phyloP scores from a whole-genome alignment of 2,797 vertebrate species.

The Chaenodraco wilsoni region DNA sequence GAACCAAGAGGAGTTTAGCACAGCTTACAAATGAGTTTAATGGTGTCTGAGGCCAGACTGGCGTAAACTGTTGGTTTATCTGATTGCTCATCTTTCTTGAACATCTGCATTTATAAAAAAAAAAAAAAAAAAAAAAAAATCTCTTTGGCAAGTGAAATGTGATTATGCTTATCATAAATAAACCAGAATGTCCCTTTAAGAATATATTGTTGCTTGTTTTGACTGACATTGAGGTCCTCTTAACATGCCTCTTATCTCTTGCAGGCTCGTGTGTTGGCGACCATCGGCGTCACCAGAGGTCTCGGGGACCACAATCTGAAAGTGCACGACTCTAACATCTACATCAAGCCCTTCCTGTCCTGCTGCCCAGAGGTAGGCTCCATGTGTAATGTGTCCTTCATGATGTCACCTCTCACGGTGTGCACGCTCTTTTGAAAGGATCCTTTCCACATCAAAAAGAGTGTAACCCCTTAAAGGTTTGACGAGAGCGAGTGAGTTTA shows the following conservation, averaged over 20 bases:
- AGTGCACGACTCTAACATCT: slow-evolving; percentile 97
- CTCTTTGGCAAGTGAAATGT: not conserved
- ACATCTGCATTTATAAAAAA: not conserved
- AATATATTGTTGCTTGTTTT: slow-evolving; percentile 14
- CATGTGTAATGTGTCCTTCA: not conserved
- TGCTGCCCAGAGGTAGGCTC: slow-evolving; percentile 93
- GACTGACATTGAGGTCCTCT: not conserved
- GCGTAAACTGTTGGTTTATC: not conserved
- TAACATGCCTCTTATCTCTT: slow-evolving; percentile 28
- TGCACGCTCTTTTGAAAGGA: not conserved
- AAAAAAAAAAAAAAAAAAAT: not conserved
- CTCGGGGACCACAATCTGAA: slow-evolving; percentile 96
- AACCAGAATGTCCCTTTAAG: not conserved
- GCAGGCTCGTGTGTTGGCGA: slow-evolving; percentile 96
- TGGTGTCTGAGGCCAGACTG: slow-evolving; percentile 14
- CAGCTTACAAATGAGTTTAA: slow-evolving; percentile 45
- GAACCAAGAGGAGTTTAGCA: slow-evolving; percentile 46
- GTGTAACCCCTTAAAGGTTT: not conserved
- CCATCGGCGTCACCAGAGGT: slow-evolving; percentile 96
- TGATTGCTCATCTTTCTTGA: not conserved
- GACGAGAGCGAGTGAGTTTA: not conserved
- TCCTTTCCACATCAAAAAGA: not conserved
- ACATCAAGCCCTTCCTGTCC: slow-evolving; percentile 97
- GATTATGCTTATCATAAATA: not conserved
- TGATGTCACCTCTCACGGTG: not conserved